A percentile compares a stretch with the other conserved stretches of the same genome.
These are phyloP conservation scores for Cinclus mexicanus DNA, from an alignment of 2,113 vertebrate genomes.

Conservation along the genomic window DNA sequence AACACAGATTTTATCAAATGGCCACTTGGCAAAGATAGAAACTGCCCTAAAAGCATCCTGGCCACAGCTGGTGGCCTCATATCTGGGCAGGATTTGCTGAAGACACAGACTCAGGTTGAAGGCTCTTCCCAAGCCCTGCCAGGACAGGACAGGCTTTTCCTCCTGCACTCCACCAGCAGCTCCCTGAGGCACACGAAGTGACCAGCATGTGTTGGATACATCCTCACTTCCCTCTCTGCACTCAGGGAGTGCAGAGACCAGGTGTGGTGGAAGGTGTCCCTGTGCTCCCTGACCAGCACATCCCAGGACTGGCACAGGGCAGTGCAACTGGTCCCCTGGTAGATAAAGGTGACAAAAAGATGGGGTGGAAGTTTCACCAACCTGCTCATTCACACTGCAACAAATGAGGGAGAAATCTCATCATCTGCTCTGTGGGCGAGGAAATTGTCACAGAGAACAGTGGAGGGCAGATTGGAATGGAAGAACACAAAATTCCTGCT, in stretches of 20 bases:
- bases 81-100: background rate
- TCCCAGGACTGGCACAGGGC: background rate
- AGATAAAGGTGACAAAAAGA: background rate
- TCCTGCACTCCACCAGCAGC: background rate
- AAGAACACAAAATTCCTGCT: background rate
- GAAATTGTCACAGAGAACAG: background rate
- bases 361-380: background rate
- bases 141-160: background rate
- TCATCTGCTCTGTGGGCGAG: background rate
- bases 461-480: background rate
- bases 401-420: background rate
- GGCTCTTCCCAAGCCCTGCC: background rate
- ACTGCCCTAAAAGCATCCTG: background rate
- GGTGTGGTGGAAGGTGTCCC: background rate
- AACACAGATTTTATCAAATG: background rate
- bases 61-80: background rate
- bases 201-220: background rate
- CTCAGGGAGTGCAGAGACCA: no score
- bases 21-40: background rate
- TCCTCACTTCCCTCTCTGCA: accelerated
- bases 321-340: background rate
- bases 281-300: background rate
- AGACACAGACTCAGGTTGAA: background rate
- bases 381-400: background rate
- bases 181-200: background rate